A percentile compares a stretch with the other conserved stretches of the same genome.
These are phyloP conservation scores for Vannuccia rotundouncinata DNA, from an alignment of 2,888 invertebrate species.

Conservation along the genomic window DNA sequence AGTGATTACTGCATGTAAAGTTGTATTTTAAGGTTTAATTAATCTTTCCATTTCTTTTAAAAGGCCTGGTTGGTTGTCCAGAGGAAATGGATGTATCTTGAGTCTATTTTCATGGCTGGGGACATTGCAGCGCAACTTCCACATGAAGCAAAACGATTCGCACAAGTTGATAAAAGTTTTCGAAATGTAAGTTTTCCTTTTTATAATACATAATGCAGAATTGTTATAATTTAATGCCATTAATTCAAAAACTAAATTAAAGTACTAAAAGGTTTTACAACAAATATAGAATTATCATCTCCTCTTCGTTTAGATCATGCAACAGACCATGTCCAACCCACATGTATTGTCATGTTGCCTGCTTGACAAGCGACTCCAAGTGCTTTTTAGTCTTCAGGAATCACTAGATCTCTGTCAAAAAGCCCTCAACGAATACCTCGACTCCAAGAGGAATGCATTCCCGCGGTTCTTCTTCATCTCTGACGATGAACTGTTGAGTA, in stretches of 20 bases:
- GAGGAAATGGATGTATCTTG: conserved; percentile 40
- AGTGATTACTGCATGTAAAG: too few relatives aligned
- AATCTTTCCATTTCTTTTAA: too few relatives aligned
- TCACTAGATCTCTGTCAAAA: conserved; percentile 39
- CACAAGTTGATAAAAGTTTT: conserved; percentile 31
- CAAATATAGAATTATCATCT: too few relatives aligned
- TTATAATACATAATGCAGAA: too few relatives aligned
- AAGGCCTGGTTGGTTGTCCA: conserved; percentile 39
- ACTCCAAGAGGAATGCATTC: conserved; percentile 38
- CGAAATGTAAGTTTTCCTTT: background rate
- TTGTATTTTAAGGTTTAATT: too few relatives aligned
- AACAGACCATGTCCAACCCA: conserved; percentile 29
- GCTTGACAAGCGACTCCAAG: conserved; percentile 34
- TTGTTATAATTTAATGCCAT: too few relatives aligned
- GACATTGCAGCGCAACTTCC: conserved; percentile 39
- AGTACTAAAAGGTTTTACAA: too few relatives aligned
- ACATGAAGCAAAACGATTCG: conserved; percentile 38
- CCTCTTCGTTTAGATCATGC: conserved; percentile 34
- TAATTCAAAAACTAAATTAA: too few relatives aligned
- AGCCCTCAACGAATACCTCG: conserved; percentile 39
- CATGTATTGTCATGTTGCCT: conserved; percentile 24
- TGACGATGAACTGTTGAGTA: conserved; percentile 39
- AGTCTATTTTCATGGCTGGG: conserved; percentile 37
- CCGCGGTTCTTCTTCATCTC: conserved; percentile 40
- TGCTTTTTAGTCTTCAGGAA: conserved; percentile 33